These are phyloP conservation scores for Ormyrus nitidulus DNA, from an alignment of 2,888 invertebrate genomes.

Conservation along the genomic window DNA sequence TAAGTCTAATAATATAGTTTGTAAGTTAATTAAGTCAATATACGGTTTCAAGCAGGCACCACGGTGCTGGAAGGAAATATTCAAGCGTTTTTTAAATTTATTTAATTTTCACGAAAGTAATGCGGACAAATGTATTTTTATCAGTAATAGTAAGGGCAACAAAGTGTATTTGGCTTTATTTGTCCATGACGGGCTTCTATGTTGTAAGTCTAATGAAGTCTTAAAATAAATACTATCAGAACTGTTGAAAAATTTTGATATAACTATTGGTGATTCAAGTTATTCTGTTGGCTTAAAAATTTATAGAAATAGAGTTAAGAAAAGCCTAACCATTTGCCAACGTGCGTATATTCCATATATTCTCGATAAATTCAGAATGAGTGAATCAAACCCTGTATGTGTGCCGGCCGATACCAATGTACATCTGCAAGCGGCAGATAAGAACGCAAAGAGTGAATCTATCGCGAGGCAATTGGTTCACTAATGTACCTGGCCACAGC, in stretches of 20 bases:
- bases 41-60: too few relatives aligned
- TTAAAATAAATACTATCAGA: background rate
- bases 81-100: background rate
- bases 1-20: too few relatives aligned
- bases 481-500: background rate
- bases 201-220: background rate
- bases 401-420: slow-evolving; percentile 24
- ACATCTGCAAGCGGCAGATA: background rate
- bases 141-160: background rate
- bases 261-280: slow-evolving; percentile 11
- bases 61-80: too few relatives aligned
- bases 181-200: background rate
- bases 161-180: background rate
- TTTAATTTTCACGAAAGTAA: background rate
- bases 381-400: slow-evolving; percentile 22
- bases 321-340: slow-evolving; percentile 12
- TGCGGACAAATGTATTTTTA: slow-evolving; percentile 3
- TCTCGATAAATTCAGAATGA: slow-evolving; percentile 28
- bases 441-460: slow-evolving; percentile 1
- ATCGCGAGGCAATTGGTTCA: slow-evolving; percentile 48
- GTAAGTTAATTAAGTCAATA: too few relatives aligned
- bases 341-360: slow-evolving; percentile 19
- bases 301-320: background rate
- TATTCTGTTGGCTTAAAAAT: slow-evolving; percentile 38
- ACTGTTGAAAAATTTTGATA: slow-evolving; percentile 13